phyloP scores from a whole-genome alignment of 2,888 invertebrate genomes.

The Lamellibrachia columna region DNA sequence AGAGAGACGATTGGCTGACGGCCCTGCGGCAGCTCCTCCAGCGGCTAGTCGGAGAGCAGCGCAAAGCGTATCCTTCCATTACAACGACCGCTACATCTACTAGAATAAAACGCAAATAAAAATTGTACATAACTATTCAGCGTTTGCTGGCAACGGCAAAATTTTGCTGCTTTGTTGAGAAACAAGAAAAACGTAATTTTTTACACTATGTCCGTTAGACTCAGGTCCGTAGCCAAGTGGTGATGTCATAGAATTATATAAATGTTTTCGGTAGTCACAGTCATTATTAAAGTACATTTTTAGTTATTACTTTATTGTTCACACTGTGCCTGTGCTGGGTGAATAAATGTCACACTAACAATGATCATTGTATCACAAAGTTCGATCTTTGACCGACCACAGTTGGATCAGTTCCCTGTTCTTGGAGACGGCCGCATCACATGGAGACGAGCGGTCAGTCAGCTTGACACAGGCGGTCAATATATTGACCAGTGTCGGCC shows the following conservation, averaged over 20 bases:
- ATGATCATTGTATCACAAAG: neutral
- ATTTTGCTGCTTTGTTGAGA: neutral
- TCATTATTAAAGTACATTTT: too few species aligned
- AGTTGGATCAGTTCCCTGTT: neutral
- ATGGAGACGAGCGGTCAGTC: neutral
- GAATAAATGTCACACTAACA: too few species aligned
- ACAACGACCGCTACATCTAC: neutral
- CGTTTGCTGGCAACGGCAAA: neutral
- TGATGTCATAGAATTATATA: too few species aligned
- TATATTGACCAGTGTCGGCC: neutral
- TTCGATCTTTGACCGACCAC: neutral
- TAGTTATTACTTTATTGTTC: too few species aligned
- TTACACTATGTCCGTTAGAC: neutral
- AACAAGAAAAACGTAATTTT: neutral
- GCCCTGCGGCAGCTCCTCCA: neutral
- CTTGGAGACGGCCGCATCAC: neutral
- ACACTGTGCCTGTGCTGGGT: too few species aligned
- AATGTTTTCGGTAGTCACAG: too few species aligned
- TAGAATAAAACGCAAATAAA: neutral
- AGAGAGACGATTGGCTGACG: neutral
- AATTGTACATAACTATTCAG: neutral
- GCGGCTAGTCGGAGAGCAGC: neutral
- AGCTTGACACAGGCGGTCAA: neutral
- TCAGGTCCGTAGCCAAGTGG: neutral
- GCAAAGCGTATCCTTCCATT: neutral